These are phyloP conservation scores for Xenus cinereus DNA, from an alignment of 2,113 vertebrate species.

Conservation along the genomic window DNA sequence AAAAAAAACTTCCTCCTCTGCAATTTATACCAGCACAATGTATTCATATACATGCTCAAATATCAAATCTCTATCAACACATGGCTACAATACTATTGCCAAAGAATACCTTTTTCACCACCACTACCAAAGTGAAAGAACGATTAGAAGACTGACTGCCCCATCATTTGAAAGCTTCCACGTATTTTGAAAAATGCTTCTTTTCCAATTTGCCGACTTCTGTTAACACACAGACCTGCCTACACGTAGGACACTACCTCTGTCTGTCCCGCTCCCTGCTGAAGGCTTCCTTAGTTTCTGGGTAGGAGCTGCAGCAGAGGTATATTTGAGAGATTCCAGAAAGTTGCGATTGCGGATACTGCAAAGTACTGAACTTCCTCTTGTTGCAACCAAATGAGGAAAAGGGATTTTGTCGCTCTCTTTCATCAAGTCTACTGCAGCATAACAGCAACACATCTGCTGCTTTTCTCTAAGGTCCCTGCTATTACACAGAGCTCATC, in stretches of 20 bases:
- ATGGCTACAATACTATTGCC: neutral
- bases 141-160: neutral
- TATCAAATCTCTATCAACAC: neutral
- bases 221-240: neutral
- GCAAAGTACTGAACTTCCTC: neutral
- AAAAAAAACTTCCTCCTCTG: neutral
- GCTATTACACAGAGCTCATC: neutral
- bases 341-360: neutral
- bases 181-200: neutral
- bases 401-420: neutral
- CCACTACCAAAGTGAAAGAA: neutral
- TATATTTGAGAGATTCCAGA: neutral
- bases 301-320: neutral
- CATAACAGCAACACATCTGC: neutral
- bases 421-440: neutral
- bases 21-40: neutral
- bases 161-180: neutral
- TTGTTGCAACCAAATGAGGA: neutral
- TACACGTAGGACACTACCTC: neutral
- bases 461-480: neutral
- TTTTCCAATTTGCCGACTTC: neutral
- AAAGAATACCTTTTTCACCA: neutral
- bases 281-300: neutral
- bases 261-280: neutral
- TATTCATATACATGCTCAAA: neutral